Percentiles rank a stretch among this genome's conserved stretches.
These are phyloP conservation scores for Lamellibrachia satsuma DNA, from an alignment of 2,888 invertebrate species.

Conservation along the genomic window DNA sequence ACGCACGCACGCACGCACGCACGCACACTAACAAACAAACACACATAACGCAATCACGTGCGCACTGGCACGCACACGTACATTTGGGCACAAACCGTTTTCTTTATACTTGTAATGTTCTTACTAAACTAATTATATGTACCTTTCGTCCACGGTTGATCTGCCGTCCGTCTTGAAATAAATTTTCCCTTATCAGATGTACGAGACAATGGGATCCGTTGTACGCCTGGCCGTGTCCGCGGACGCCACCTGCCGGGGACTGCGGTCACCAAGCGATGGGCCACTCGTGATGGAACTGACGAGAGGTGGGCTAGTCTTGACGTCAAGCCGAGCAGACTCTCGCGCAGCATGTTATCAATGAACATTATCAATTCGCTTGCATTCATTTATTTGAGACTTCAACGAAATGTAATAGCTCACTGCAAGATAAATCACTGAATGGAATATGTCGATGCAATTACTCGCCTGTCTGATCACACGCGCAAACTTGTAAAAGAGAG, in stretches of 20 bases:
- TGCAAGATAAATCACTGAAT: not conserved
- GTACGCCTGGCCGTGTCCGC: slow-evolving; percentile 65
- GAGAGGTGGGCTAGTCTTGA: slow-evolving; percentile 71
- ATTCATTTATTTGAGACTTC: not conserved
- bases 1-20: too few species aligned
- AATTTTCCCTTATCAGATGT: slow-evolving; percentile 48
- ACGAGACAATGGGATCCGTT: slow-evolving; percentile 55
- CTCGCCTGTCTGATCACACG: not conserved
- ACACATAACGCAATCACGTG: too few species aligned
- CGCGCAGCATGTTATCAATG: not conserved
- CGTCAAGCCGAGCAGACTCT: not conserved
- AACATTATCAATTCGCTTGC: not conserved
- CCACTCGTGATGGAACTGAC: slow-evolving; percentile 84
- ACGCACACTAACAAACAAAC: too few species aligned
- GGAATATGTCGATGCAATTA: not conserved
- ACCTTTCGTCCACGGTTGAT: too few species aligned
- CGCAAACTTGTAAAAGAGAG: not conserved
- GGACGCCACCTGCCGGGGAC: slow-evolving; percentile 61
- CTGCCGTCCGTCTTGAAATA: slow-evolving; percentile 14
- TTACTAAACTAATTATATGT: too few species aligned
- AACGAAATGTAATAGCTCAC: not conserved
- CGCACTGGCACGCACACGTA: too few species aligned
- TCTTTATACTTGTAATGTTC: too few species aligned
- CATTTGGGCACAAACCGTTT: too few species aligned
- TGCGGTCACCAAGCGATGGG: slow-evolving; percentile 87